Conservation (phyloP, 2,113 vertebrate species). For the Spizaetus ornatus region DNA sequence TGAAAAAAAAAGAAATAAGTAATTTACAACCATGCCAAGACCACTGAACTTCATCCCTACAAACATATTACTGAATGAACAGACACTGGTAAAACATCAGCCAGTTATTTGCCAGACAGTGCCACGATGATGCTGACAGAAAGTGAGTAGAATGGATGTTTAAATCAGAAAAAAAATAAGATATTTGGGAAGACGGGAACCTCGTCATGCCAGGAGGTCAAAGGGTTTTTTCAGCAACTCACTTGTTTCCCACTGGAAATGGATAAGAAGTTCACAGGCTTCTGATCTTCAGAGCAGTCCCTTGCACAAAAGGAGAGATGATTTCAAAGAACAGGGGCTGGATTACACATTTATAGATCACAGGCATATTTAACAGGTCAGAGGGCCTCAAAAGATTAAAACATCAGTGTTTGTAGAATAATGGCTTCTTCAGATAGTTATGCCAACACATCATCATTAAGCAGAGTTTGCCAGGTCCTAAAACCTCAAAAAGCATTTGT, state of each 20-base stretch:
- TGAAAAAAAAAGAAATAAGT: not conserved
- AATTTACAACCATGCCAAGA: not conserved
- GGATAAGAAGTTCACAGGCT: not conserved
- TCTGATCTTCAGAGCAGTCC: slow-evolving; percentile 32
- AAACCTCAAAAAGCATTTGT: slow-evolving; percentile 25
- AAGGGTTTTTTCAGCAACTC: not conserved
- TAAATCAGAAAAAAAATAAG: not conserved
- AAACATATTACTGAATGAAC: not conserved
- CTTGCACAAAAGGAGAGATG: not conserved
- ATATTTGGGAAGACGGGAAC: not conserved
- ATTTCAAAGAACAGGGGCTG: slow-evolving; percentile 34
- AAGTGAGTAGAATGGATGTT: not conserved
- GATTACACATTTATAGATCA: slow-evolving; percentile 17
- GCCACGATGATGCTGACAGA: not conserved
- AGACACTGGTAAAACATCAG: not conserved
- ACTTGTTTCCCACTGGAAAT: not conserved
- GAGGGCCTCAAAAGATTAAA: slow-evolving; percentile 41
- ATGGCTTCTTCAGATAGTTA: not conserved
- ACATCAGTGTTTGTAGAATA: not conserved
- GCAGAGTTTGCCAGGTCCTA: not conserved
- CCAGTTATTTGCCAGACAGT: not conserved
- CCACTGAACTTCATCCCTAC: not conserved
- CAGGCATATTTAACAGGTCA: slow-evolving; percentile 45
- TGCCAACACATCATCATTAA: slow-evolving; percentile 2
- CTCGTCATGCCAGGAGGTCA: not conserved